Evolutionary conservation across 2,888 invertebrate species (phyloP), one percentile per base, ranked within the genome.

Genomic region (Ophion slaviceki): DNA sequence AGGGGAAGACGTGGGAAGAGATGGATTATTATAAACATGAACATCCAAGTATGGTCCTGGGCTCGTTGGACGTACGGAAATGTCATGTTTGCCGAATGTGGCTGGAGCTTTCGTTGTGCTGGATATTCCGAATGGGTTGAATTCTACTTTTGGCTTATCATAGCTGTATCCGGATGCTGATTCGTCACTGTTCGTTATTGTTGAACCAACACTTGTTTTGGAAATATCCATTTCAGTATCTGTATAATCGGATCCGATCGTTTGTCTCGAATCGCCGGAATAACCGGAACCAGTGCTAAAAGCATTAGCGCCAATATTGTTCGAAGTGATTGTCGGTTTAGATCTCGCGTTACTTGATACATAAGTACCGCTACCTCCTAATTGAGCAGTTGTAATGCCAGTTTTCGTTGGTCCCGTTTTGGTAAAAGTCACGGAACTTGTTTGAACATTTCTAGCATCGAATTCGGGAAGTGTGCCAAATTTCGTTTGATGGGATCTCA

Each of bases 401-500:
- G 93, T 93, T 66, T 89, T 92, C 0, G 93, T 93, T 10, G 90
- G 90, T 24, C 93, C 93, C 3, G 92, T 92, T 88, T 94, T 94
- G 0, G 93, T 93, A 66, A 94, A 94, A 45, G 91, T 92, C 82
- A 88, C 90, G 8, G 78, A 66, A 47, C 20, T 84, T 28, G 47
- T 75, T 57, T 81, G 20, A 66, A 81, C 78, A 78, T 74, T 79
- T 24, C 47, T 36, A 2, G 75, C 78, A 3, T 84, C 86, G 32
- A 88, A 82, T 61, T 82, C 72, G 40, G 87, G 81, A 3, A 82
- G 24, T 28, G 83, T 80, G 47, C 84, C 84, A 32, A 81, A 85
- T 40, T 85, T 76, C 11, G 66, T 70, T 10, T 75, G 89, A 77
- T 93, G 92, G 76, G 93, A 92, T 57, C 87, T 90, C 20, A 92